A percentile compares a stretch with the other conserved stretches of the same genome.
Conservation (phyloP, 1,140 invertebrate species). For the Drosophila sechellia region DNA sequence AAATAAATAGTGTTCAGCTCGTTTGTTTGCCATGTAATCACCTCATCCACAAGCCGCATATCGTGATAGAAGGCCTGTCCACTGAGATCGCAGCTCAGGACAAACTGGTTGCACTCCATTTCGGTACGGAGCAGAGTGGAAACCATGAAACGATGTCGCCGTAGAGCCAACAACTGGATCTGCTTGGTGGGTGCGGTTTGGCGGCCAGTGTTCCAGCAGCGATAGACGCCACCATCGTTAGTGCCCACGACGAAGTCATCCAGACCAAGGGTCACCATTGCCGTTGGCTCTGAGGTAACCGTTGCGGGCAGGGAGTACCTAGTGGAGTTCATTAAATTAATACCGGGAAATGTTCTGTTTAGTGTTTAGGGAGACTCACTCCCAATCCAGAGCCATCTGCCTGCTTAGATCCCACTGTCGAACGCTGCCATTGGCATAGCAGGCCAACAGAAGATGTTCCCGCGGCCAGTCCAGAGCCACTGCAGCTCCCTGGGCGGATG, state of each 20-base stretch:
- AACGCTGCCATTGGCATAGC: slow-evolving; percentile 72
- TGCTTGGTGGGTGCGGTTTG: slow-evolving; percentile 40
- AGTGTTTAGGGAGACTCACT: slow-evolving; percentile 50
- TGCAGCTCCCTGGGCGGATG: slow-evolving; percentile 63
- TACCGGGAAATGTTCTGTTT: neutral
- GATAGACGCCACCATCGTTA: slow-evolving; percentile 70
- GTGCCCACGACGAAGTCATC: slow-evolving; percentile 72
- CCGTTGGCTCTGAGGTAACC: slow-evolving; percentile 53
- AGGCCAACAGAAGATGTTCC: slow-evolving; percentile 66
- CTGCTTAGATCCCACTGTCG: slow-evolving; percentile 63
- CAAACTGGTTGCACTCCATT: slow-evolving; percentile 43
- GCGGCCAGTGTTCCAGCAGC: slow-evolving; percentile 57
- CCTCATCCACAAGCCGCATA: slow-evolving; percentile 67
- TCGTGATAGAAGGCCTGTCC: slow-evolving; percentile 77
- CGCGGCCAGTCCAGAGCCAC: slow-evolving; percentile 70
- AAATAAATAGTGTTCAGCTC: neutral
- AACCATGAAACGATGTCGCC: slow-evolving; percentile 72
- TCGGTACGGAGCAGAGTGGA: slow-evolving; percentile 54
- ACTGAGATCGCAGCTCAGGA: slow-evolving; percentile 79
- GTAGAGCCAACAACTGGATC: slow-evolving; percentile 58
- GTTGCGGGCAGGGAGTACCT: slow-evolving; percentile 56
- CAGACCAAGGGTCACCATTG: slow-evolving; percentile 54
- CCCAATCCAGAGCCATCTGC: slow-evolving; percentile 65
- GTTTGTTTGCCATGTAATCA: slow-evolving; percentile 7
- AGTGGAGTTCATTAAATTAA: no score